phyloP scores from a whole-genome alignment of 2,888 invertebrate species.

The Galerucella pusilla region DNA sequence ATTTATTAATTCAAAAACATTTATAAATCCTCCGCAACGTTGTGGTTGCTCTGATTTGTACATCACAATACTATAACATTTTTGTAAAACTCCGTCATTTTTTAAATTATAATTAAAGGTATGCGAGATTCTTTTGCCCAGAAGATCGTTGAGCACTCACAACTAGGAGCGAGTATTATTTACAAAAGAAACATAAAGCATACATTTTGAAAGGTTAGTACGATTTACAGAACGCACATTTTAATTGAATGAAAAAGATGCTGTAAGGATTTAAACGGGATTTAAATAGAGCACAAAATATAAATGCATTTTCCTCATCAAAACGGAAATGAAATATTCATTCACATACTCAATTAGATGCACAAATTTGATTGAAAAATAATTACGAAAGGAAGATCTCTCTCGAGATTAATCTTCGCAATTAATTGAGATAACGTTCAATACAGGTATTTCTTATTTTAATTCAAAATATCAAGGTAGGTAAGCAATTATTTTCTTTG shows the following conservation, averaged over 20 bases:
- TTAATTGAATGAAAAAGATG: neutral
- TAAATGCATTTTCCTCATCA: constrained; percentile 9
- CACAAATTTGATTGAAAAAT: constrained; percentile 24
- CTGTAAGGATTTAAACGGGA: neutral
- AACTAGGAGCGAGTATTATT: neutral
- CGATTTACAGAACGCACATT: neutral
- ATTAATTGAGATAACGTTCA: constrained; percentile 8
- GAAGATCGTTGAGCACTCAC: too few relatives aligned
- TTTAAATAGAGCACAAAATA: neutral
- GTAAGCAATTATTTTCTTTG: constrained; percentile 20
- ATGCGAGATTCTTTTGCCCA: too few relatives aligned
- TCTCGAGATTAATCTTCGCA: constrained; percentile 17
- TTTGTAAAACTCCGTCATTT: too few relatives aligned
- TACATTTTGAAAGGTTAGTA: neutral
- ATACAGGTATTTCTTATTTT: constrained; percentile 23
- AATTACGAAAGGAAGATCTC: constrained; percentile 22
- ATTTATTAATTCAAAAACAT: too few relatives aligned
- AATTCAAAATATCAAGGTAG: constrained; percentile 22
- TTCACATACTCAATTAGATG: constrained; percentile 25
- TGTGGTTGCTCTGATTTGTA: too few relatives aligned
- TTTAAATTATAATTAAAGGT: too few relatives aligned
- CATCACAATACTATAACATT: too few relatives aligned
- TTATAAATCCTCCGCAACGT: too few relatives aligned
- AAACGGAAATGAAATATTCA: constrained; percentile 23
- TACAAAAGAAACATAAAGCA: neutral